Evolutionary conservation across 1,140 invertebrate genomes (phyloP).

Genomic region (Bombus fervidus): DNA sequence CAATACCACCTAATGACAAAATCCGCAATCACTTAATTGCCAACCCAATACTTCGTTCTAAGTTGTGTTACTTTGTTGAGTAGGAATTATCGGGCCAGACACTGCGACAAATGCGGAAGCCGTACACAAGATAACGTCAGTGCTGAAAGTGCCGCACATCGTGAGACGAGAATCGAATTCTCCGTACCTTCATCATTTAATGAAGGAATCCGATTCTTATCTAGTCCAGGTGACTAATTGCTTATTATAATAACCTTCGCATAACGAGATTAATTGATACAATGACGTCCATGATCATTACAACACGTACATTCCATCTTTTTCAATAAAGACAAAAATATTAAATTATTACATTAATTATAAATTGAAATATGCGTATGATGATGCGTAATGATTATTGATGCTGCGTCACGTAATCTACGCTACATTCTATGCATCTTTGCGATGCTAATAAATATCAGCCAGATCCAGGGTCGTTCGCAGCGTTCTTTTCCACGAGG

Average conservation of each 20-base stretch:
- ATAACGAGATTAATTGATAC: neutral
- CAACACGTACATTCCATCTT: neutral
- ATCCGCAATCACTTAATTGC: no score
- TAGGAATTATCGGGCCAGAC: slow-evolving; percentile 81
- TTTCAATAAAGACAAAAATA: no score
- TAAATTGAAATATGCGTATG: no score
- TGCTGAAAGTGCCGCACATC: slow-evolving; percentile 79
- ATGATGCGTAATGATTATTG: no score
- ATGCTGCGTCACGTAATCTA: no score
- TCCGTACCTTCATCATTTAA: slow-evolving; percentile 75
- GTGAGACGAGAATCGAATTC: slow-evolving; percentile 74
- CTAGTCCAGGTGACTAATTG: slow-evolving; percentile 70
- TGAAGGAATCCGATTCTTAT: slow-evolving; percentile 76
- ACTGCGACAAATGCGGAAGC: slow-evolving; percentile 74
- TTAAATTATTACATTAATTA: no score
- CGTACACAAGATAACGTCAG: slow-evolving; percentile 79
- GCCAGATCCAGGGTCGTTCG: neutral
- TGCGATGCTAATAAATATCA: no score
- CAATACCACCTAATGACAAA: no score
- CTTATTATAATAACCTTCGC: neutral
- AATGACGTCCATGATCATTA: neutral
- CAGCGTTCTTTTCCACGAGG: neutral
- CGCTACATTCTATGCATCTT: no score
- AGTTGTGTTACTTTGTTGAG: neutral
- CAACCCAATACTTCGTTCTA: no score